Percentiles rank a stretch among this genome's conserved stretches.
These are phyloP conservation scores for Aplodontia rufa DNA, from an alignment of 2,113 vertebrate genomes.

Conservation along the genomic window DNA sequence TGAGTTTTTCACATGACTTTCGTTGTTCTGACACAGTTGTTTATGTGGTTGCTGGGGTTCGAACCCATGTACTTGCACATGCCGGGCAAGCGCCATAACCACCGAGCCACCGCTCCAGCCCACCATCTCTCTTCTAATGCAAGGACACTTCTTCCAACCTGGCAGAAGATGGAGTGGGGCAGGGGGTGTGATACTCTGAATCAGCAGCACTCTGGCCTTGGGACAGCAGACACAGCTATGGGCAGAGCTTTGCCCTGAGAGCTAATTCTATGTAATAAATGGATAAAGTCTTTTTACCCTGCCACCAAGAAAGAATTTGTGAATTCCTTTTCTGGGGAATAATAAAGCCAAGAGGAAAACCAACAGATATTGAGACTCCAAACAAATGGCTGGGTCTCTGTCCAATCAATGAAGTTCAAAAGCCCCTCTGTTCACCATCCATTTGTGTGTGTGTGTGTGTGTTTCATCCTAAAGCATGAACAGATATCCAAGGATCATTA, in stretches of 20 bases:
- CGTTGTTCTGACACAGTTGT: too few species aligned
- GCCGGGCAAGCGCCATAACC: too few species aligned
- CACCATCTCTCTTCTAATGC: background rate
- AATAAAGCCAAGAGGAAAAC: background rate
- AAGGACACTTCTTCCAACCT: background rate
- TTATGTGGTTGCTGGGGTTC: too few species aligned
- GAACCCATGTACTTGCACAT: too few species aligned
- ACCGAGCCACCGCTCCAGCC: too few species aligned
- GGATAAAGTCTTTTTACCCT: background rate
- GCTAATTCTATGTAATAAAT: background rate
- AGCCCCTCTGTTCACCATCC: background rate
- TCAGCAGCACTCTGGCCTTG: background rate
- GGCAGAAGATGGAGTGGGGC: background rate
- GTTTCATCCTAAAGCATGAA: background rate
- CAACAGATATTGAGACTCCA: background rate
- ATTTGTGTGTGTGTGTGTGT: background rate
- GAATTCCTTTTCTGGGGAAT: background rate
- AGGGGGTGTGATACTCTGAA: slow-evolving; percentile 10
- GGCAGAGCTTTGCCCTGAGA: background rate
- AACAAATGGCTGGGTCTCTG: background rate
- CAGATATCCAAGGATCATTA: background rate
- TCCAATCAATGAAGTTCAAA: background rate
- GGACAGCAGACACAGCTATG: background rate
- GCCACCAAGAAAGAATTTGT: background rate
- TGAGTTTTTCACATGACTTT: too few species aligned